These are phyloP conservation scores for Anodontia alba DNA, from an alignment of 2,888 invertebrate species.

Conservation along the genomic window DNA sequence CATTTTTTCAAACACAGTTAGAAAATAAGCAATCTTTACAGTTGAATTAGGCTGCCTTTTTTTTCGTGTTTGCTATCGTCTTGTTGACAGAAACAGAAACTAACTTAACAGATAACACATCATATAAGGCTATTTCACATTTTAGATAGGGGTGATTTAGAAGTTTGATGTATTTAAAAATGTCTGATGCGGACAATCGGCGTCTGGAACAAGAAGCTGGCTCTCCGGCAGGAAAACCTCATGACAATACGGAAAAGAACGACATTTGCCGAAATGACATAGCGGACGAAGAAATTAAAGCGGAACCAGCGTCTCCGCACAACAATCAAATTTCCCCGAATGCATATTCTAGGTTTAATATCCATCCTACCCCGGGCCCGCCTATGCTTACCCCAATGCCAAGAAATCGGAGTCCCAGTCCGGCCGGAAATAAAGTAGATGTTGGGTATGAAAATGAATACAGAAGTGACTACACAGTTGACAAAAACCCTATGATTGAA, in stretches of 20 bases:
- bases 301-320: neutral
- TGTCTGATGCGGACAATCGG: neutral
- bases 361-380: neutral
- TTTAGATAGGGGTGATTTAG: no score
- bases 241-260: neutral
- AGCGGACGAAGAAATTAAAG: neutral
- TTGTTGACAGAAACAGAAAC: no score
- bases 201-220: neutral
- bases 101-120: no score
- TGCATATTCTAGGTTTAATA: neutral
- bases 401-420: neutral
- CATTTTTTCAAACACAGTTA: no score
- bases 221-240: neutral
- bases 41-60: no score
- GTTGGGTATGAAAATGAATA: neutral
- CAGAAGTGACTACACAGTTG: neutral
- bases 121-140: no score
- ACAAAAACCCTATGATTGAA: neutral
- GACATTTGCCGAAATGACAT: neutral
- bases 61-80: no score
- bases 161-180: slow-evolving; percentile 2
- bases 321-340: neutral
- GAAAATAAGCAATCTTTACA: no score
- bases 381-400: neutral
- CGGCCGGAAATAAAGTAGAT: neutral